Conservation (phyloP, 2,888 invertebrate genomes). For the Drosophila fulvimacula region DNA sequence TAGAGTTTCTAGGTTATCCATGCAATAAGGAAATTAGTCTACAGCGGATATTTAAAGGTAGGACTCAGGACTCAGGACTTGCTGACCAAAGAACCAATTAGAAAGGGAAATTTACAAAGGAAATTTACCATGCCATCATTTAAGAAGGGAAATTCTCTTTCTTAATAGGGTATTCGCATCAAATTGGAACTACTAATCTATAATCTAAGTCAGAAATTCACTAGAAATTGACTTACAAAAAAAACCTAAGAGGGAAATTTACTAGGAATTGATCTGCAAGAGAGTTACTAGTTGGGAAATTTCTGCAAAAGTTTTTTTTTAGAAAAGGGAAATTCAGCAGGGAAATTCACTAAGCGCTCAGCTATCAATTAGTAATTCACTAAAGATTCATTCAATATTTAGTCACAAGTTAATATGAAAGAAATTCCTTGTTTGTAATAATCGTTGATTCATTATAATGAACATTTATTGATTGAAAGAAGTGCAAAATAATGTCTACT, state of each 20-base stretch:
- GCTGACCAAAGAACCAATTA: background rate
- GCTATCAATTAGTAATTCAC: background rate
- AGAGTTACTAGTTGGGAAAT: background rate
- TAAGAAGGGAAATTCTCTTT: no score
- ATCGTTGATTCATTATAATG: background rate
- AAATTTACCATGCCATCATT: background rate
- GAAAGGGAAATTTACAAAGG: no score
- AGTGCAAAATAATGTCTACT: background rate
- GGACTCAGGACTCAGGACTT: no score
- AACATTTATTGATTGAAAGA: background rate
- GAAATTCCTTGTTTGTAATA: background rate
- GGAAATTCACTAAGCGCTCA: background rate
- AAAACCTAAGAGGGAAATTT: no score
- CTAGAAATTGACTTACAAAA: no score
- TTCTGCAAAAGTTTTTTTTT: no score
- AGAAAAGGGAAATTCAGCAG: background rate
- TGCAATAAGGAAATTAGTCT: background rate
- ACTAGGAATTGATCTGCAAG: background rate
- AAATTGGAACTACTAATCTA: no score
- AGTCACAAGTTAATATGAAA: background rate
- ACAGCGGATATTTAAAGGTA: no score
- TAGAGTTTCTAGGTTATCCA: background rate
- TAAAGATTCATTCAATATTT: background rate
- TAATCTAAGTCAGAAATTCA: no score
- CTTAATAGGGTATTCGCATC: no score